Conservation (phyloP, 2,113 vertebrate species). For the Hippolais icterina region DNA sequence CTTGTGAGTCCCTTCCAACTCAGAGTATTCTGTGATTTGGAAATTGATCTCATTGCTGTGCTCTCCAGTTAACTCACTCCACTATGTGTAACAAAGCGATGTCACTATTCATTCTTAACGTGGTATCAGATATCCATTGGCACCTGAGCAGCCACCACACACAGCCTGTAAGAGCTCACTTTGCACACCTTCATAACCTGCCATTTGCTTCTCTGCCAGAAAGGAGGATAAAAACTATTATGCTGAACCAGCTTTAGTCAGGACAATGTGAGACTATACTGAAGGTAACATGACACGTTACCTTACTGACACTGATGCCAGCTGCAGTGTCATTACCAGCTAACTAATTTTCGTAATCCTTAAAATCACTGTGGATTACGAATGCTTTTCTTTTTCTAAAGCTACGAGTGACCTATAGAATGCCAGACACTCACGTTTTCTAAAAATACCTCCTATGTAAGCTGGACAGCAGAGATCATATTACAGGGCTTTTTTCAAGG, state of each 20-base stretch:
- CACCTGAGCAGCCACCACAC: not conserved
- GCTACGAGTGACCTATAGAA: not conserved
- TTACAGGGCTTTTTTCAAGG: not conserved
- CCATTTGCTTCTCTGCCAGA: not conserved
- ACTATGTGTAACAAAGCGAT: accelerated
- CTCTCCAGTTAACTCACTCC: not conserved
- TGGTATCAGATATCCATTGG: not conserved
- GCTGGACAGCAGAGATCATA: not conserved
- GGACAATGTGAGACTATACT: not conserved
- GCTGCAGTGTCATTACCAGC: not conserved
- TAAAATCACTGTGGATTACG: constrained; percentile 2
- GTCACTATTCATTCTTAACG: not conserved
- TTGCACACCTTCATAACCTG: not conserved
- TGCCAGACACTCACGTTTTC: not conserved
- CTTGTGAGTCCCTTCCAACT: not conserved
- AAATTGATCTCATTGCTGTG: not conserved
- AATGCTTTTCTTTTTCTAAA: not conserved
- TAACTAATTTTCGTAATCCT: not conserved
- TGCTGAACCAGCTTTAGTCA: not conserved
- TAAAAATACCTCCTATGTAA: not conserved
- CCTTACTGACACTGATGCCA: not conserved
- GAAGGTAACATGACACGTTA: accelerated
- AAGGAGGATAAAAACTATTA: not conserved
- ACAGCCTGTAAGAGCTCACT: accelerated
- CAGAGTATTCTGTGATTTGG: not conserved